Evolutionary conservation across 2,888 invertebrate genomes (phyloP), one percentile per base, ranked within the genome.

Genomic region (Coelopa pilipes): DNA sequence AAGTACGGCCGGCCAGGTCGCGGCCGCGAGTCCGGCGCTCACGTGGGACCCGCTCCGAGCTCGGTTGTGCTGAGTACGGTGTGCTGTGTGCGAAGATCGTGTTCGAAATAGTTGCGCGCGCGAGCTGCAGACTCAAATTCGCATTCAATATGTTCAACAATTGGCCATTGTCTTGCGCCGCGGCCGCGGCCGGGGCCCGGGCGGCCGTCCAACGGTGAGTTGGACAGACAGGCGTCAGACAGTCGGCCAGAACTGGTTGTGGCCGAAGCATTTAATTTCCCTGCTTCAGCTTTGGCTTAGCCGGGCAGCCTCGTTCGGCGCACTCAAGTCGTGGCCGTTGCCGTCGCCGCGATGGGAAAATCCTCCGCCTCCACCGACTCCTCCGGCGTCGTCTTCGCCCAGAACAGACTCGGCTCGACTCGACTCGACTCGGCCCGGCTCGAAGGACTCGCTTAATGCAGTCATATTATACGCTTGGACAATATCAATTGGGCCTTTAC

Each of bases 401-500:
- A 60, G 53, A 34, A 15, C 53, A n/a, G n/a, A n/a, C n/a, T n/a
- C n/a, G n/a, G n/a, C n/a, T n/a, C n/a, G n/a, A n/a, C n/a, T n/a
- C n/a, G n/a, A n/a, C n/a, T n/a, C n/a, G n/a, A n/a, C n/a, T n/a
- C n/a, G n/a, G n/a, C n/a, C n/a, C 71, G 63, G 63, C 34, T 15
- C 57, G 15, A 17, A 53, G 47, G 60, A 50, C 45, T 72, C 34
- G 59, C 66, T 69, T 74, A 75, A 75, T 74, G 76, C 73, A 73
- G 76, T 74, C 76, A 76, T 77, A 79, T 80, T 79, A 77, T 77
- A 75, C 78, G 77, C 75, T 75, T 75, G 76, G 76, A 77, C 77
- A 77, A 78, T 80, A 78, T 78, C 76, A 78, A 78, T 77, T 77
- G 74, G 75, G 15, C 59, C 49, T 78, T 79, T 79, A 79, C 78